Percentiles rank a stretch among this genome's conserved stretches.
These are phyloP conservation scores for Schrankia costaestrigalis DNA, from an alignment of 2,888 invertebrate genomes.

Conservation along the genomic window DNA sequence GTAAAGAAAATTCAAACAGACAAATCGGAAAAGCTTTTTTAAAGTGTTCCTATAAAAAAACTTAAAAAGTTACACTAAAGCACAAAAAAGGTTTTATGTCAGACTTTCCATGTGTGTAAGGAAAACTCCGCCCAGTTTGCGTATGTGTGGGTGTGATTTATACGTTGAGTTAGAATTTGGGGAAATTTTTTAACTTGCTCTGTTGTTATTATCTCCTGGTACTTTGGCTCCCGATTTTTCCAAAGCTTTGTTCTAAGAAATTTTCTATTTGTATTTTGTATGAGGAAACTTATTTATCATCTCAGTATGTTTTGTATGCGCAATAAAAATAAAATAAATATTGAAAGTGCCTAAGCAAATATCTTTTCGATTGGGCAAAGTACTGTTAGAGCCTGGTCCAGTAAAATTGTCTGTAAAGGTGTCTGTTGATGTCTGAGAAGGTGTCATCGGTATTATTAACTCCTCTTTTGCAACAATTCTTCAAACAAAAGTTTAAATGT, in stretches of 20 bases:
- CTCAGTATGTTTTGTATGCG: neutral
- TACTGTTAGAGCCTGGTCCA: no score
- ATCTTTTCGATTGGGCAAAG: no score
- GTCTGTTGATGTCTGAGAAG: no score
- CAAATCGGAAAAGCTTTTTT: constrained; percentile 73
- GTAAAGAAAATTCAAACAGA: constrained; percentile 74
- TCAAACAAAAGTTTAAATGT: no score
- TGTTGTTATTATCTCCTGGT: constrained; percentile 47
- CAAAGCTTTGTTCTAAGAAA: constrained; percentile 37
- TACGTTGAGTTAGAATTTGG: constrained; percentile 18
- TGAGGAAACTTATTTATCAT: neutral
- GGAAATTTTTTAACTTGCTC: constrained; percentile 14
- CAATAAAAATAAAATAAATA: no score
- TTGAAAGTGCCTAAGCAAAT: no score
- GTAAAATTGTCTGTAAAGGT: no score
- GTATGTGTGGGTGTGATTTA: constrained; percentile 7
- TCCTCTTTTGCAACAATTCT: no score
- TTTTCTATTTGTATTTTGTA: neutral
- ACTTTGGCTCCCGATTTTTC: constrained; percentile 51
- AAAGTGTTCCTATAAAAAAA: constrained; percentile 55
- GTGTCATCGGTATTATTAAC: no score
- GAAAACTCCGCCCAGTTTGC: constrained; percentile 35
- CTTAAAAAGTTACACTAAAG: constrained; percentile 49
- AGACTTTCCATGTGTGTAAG: constrained; percentile 24
- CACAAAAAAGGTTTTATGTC: constrained; percentile 10